These are phyloP conservation scores for Sebastes nivosus DNA, from an alignment of 2,797 vertebrate species.

Conservation along the genomic window DNA sequence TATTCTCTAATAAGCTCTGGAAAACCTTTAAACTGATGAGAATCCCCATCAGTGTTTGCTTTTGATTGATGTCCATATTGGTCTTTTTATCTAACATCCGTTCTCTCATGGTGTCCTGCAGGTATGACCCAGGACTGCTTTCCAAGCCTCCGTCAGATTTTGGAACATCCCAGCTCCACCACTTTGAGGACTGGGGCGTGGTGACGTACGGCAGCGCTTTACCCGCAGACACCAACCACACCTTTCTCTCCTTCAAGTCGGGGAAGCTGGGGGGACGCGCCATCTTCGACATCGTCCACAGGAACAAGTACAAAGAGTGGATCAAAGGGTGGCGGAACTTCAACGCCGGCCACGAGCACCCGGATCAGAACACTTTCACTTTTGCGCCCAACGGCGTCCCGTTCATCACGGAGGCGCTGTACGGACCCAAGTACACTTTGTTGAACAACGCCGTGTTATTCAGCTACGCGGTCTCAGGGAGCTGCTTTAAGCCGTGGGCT, in stretches of 20 bases:
- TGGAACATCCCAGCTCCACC: conserved; percentile 88
- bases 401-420: conserved; percentile 96
- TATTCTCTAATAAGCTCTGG: too few relatives aligned
- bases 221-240: conserved; percentile 87
- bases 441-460: conserved; percentile 96
- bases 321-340: conserved; percentile 97
- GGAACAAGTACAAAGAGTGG: conserved; percentile 95
- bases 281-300: conserved; percentile 97
- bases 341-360: conserved; percentile 97
- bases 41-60: neutral
- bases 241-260: conserved; percentile 97
- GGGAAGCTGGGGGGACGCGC: conserved; percentile 97
- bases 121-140: conserved; percentile 91
- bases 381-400: conserved; percentile 94
- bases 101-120: conserved; percentile 60
- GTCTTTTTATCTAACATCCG: neutral
- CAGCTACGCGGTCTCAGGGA: conserved; percentile 84
- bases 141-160: conserved; percentile 90
- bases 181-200: conserved; percentile 98
- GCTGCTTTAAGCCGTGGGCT: conserved; percentile 94
- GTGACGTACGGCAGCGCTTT: conserved; percentile 93
- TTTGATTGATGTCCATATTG: neutral
- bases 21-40: neutral
- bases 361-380: conserved; percentile 97
- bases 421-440: conserved; percentile 96